These are phyloP conservation scores for Etheostoma perlongum DNA, from an alignment of 2,797 vertebrate species.

Conservation along the genomic window DNA sequence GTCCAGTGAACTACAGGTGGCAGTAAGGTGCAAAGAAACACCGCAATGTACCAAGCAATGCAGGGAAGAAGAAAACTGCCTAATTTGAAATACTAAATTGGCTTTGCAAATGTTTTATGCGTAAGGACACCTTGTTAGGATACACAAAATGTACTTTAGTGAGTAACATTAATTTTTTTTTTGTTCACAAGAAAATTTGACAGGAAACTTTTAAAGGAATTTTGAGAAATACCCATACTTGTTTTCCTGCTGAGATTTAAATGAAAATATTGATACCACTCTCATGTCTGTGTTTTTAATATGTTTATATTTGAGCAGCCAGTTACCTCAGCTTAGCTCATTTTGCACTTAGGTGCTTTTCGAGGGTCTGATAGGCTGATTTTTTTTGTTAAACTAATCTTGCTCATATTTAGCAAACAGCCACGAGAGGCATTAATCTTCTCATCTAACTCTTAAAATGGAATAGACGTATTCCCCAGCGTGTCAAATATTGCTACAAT, in stretches of 20 bases:
- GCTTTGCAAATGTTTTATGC: not conserved
- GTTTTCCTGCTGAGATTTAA: not conserved
- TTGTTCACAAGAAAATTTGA: not conserved
- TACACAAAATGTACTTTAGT: not conserved
- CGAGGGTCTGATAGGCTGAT: not conserved
- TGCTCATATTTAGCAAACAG: not conserved
- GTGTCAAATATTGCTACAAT: conserved; percentile 2
- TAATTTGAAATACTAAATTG: not conserved
- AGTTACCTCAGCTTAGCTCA: not conserved
- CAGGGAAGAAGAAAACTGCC: not conserved
- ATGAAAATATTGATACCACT: not conserved
- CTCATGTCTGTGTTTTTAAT: too few relatives aligned
- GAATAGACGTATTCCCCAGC: not conserved
- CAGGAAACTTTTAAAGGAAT: not conserved
- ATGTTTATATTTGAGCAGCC: not conserved
- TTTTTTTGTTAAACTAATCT: not conserved
- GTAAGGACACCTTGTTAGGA: not conserved
- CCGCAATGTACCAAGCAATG: not conserved
- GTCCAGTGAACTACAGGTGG: not conserved
- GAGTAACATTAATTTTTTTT: not conserved
- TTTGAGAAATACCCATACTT: too few relatives aligned
- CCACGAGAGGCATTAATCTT: not conserved
- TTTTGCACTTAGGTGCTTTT: not conserved
- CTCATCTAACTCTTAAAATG: not conserved
- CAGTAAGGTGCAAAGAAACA: not conserved